Evolutionary conservation across 2,113 vertebrate genomes (phyloP).

Genomic region (Prietella phreatophila): DNA sequence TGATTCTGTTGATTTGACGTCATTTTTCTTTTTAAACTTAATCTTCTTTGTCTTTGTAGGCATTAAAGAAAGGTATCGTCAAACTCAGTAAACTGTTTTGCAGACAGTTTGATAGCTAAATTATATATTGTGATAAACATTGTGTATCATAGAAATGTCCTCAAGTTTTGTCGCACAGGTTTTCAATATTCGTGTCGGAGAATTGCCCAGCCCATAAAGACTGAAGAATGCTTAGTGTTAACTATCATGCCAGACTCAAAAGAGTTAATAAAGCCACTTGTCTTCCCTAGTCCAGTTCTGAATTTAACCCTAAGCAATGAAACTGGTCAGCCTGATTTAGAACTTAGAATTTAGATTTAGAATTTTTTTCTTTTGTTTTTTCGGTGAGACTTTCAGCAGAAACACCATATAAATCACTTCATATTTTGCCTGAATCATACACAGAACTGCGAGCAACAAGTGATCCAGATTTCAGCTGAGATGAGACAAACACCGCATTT

Average conservation of each 20-base stretch:
- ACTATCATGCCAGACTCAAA: not conserved
- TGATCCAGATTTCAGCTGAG: slow-evolving; percentile 31
- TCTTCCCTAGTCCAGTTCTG: not conserved
- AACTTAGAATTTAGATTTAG: no score
- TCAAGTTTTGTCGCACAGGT: no score
- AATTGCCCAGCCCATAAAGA: not conserved
- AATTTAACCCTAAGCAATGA: not conserved
- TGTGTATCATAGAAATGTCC: no score
- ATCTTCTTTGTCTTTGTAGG: no score
- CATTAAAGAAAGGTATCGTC: no score
- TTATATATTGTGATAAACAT: no score
- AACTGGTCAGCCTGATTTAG: not conserved
- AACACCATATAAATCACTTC: not conserved
- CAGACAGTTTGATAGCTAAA: no score
- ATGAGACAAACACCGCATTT: slow-evolving; percentile 15
- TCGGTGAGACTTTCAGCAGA: not conserved
- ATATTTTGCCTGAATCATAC: not conserved
- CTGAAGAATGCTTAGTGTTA: not conserved
- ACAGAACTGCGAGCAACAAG: slow-evolving; percentile 16
- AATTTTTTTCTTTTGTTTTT: no score
- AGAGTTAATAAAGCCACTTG: not conserved
- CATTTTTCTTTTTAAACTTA: no score
- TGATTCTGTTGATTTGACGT: no score
- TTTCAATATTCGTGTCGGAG: no score
- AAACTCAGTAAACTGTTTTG: no score